Evolutionary conservation across 1,140 invertebrate genomes (phyloP), one percentile per base, ranked within the genome.

Genomic region (Zaprionus nigranus): DNA sequence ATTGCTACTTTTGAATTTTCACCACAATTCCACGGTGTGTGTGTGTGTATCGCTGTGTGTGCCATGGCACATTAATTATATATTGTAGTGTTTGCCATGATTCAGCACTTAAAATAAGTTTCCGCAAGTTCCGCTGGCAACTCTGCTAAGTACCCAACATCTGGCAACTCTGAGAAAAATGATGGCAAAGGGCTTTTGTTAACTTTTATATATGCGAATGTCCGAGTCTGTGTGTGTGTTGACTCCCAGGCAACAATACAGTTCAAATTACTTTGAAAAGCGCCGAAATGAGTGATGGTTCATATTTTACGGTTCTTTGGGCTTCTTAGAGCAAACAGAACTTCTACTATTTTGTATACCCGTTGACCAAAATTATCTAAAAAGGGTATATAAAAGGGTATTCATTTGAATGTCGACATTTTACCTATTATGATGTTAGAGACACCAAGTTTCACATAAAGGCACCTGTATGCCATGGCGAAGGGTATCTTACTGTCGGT

Each of bases 61-160:
- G 53, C 15, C 12, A 28, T 38, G 67, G 58, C 60, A 65, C 68
- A 71, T 64, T 75, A 75, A 70, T 76, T 76, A 75, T 75, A 70
- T 58, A 36, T 51, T 51, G 56, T 54, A 70, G 54, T 70, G 30
- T 57, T 57, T 60, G 57, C 49, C 68, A 76, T 76, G 74, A 76
- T 73, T 65, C 66, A 66, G 74, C 74, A 76, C 68, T 76, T 76
- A 66, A 72, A 72, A 66, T 40, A 66, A 76, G 62, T 76, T 76
- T 54, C 13, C 34, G 51, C 57, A 60, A 66, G 62, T 73, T 66
- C 28, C 43, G 62, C n/a, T 38, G 61, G 54, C 70, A 66, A 69
- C 72, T 63, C 49, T 38, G 43, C 53, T 65, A 36, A 53, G 22
- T 22, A 28, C 40, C 40, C 56, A 69, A 69, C 72, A 69, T 51